Conservation (phyloP, 1,140 invertebrate species). For the Hylaeus anthracinus region DNA sequence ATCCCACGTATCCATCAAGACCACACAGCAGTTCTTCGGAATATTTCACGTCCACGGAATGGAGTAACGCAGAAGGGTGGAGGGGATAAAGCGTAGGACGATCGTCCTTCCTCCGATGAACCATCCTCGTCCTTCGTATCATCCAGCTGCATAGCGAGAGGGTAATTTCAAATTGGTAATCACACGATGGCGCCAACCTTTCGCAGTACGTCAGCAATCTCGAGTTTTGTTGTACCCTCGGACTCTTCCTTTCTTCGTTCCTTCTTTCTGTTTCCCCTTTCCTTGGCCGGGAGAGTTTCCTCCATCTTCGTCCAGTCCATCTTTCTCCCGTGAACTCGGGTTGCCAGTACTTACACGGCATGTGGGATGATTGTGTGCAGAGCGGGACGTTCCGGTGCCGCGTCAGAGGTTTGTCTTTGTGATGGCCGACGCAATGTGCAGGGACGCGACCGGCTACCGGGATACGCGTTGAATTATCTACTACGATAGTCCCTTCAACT, state of each 20-base stretch:
- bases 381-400: slow-evolving; percentile 73
- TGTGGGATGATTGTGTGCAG: slow-evolving; percentile 76
- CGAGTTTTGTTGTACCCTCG: slow-evolving; percentile 75
- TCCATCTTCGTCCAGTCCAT: slow-evolving; percentile 6
- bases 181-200: slow-evolving; percentile 81
- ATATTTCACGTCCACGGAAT: background rate
- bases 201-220: slow-evolving; percentile 79
- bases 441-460: slow-evolving; percentile 76
- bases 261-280: slow-evolving; percentile 12
- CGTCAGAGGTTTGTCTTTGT: slow-evolving; percentile 79
- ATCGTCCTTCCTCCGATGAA: slow-evolving; percentile 52
- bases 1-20: background rate
- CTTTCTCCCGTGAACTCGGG: slow-evolving; percentile 10
- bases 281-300: background rate
- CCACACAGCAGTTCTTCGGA: background rate
- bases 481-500: slow-evolving; percentile 74
- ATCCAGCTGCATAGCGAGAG: slow-evolving; percentile 59
- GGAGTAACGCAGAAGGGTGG: background rate
- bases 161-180: slow-evolving; percentile 82
- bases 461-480: slow-evolving; percentile 80
- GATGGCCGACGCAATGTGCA: slow-evolving; percentile 75
- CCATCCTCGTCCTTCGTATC: slow-evolving; percentile 69
- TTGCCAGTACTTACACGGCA: slow-evolving; percentile 47
- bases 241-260: slow-evolving; percentile 36
- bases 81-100: slow-evolving; percentile 32